Evolutionary conservation across 2,113 vertebrate genomes (phyloP).

Genomic region (Macrotus californicus): DNA sequence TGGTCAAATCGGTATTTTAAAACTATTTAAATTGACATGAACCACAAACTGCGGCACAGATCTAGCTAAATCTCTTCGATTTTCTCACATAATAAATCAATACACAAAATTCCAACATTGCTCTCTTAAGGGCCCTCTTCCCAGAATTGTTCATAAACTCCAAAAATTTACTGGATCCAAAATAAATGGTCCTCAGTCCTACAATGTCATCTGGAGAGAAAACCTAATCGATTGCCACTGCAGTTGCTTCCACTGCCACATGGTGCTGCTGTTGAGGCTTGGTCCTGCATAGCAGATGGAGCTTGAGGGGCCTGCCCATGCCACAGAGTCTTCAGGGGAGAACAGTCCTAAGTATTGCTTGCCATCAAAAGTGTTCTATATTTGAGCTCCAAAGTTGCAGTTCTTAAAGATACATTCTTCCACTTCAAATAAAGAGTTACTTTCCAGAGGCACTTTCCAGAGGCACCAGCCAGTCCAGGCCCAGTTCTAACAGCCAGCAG

Average conservation of each 20-base stretch:
- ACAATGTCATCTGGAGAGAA: background rate
- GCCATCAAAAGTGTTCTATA: background rate
- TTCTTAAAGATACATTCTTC: background rate
- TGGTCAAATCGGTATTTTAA: background rate
- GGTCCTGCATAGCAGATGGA: background rate
- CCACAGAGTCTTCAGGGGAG: background rate
- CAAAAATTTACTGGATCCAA: background rate
- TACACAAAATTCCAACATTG: background rate
- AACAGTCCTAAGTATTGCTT: background rate
- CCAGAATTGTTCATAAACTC: background rate
- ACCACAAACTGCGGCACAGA: background rate
- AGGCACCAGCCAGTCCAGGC: background rate
- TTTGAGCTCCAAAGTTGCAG: background rate
- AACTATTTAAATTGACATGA: background rate
- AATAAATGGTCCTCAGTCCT: background rate
- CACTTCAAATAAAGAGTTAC: background rate
- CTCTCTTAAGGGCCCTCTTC: background rate
- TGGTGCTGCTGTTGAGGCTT: background rate
- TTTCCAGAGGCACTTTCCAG: background rate
- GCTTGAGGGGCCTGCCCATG: too few species aligned
- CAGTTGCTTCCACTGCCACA: background rate
- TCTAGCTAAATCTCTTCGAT: background rate
- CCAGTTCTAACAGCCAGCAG: background rate
- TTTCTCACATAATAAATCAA: background rate
- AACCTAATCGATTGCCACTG: background rate